These are phyloP conservation scores for Australoheros facetus DNA, from an alignment of 2,797 vertebrate species.

Conservation along the genomic window DNA sequence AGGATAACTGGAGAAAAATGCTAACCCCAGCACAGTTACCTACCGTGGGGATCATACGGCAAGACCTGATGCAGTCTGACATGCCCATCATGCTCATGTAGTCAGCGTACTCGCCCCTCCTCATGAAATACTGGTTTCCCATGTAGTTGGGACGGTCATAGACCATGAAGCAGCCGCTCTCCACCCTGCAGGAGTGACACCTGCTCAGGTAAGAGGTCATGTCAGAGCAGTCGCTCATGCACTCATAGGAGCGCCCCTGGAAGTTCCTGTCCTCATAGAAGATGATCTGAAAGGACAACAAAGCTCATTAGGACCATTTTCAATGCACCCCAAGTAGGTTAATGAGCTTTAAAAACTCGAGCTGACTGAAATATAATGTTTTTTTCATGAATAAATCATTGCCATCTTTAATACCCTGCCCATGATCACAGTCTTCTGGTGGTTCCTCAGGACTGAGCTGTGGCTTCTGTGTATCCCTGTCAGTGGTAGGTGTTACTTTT, in stretches of 20 bases:
- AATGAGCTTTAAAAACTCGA: neutral
- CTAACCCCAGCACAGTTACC: neutral
- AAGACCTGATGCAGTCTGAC: slow-evolving; percentile 69
- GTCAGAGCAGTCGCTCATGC: slow-evolving; percentile 72
- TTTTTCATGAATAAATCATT: neutral
- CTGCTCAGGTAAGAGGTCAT: slow-evolving; percentile 68
- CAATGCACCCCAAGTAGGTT: neutral
- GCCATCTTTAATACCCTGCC: slow-evolving; percentile 57
- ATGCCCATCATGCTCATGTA: slow-evolving; percentile 72
- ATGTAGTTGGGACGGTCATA: slow-evolving; percentile 73
- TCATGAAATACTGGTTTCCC: slow-evolving; percentile 77
- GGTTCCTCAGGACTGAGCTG: slow-evolving; percentile 47
- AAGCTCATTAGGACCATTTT: neutral
- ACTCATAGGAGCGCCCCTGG: slow-evolving; percentile 78
- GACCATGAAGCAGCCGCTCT: slow-evolving; percentile 79
- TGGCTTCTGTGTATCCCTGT: slow-evolving; percentile 50
- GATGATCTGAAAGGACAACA: slow-evolving; percentile 72
- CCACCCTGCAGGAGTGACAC: slow-evolving; percentile 79
- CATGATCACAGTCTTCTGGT: slow-evolving; percentile 58
- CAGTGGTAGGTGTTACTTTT: slow-evolving; percentile 64
- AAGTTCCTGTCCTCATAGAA: slow-evolving; percentile 82
- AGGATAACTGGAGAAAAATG: neutral
- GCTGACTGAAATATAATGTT: neutral
- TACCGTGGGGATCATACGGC: slow-evolving; percentile 72
- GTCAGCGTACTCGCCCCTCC: slow-evolving; percentile 75